phyloP scores from a whole-genome alignment of 2,113 vertebrate species.

The Hemiscyllium ocellatum region DNA sequence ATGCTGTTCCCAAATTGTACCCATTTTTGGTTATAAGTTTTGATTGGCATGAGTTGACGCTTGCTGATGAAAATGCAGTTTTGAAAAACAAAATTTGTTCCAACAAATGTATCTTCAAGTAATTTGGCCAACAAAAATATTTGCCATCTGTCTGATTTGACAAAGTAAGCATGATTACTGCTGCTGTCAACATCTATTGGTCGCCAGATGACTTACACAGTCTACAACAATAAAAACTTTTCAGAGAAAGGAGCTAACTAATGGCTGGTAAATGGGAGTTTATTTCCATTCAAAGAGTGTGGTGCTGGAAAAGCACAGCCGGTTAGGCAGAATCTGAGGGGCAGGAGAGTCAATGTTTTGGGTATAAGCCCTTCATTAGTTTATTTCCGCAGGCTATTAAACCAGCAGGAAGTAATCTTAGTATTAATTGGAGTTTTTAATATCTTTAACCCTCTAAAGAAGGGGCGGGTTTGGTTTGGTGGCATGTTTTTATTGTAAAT shows the following conservation, averaged over 20 bases:
- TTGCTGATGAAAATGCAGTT: not conserved
- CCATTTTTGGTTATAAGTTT: not conserved
- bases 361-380: too few relatives aligned
- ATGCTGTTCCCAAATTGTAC: not conserved
- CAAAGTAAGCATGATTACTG: not conserved
- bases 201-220: not conserved
- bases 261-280: not conserved
- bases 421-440: not conserved
- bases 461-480: not conserved
- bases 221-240: not conserved
- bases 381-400: not conserved
- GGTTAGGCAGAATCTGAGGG: too few relatives aligned
- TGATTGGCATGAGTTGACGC: not conserved
- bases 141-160: not conserved
- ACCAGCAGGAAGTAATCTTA: not conserved
- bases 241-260: not conserved
- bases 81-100: not conserved
- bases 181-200: not conserved
- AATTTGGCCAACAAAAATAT: not conserved
- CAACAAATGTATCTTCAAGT: not conserved
- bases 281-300: not conserved
- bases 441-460: not conserved
- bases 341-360: too few relatives aligned
- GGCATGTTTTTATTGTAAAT: not conserved
- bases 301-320: too few relatives aligned